phyloP scores from a whole-genome alignment of 2,888 invertebrate species.

The Thyatira batis region DNA sequence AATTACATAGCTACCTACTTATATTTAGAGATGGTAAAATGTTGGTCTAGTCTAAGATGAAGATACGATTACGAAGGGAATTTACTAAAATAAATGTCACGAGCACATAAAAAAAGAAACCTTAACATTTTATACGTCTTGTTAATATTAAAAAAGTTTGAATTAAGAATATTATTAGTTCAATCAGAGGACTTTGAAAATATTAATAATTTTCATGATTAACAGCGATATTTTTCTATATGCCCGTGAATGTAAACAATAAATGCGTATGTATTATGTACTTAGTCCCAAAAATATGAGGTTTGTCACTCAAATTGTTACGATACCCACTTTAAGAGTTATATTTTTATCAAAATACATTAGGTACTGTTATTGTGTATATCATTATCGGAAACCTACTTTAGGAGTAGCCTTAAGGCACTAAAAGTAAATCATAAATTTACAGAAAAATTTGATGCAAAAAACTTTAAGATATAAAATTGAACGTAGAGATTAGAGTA shows the following conservation, averaged over 20 bases:
- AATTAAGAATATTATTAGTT: too few relatives aligned
- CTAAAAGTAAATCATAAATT: too few relatives aligned
- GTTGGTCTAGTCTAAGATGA: constrained; percentile 27
- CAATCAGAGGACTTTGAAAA: not conserved
- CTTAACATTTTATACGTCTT: not conserved
- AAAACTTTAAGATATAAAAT: too few relatives aligned
- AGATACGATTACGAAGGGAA: constrained; percentile 25
- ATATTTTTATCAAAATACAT: not conserved
- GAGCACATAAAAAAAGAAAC: not conserved
- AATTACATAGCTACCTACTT: constrained; percentile 67
- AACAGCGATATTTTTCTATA: not conserved
- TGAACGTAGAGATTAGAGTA: too few relatives aligned
- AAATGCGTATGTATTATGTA: not conserved
- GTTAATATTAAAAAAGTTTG: too few relatives aligned
- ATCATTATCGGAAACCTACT: too few relatives aligned
- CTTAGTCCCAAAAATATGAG: not conserved
- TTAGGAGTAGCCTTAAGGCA: too few relatives aligned
- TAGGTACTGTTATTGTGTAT: too few relatives aligned
- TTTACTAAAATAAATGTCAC: not conserved
- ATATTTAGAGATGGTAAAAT: constrained; percentile 52
- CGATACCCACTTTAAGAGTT: not conserved
- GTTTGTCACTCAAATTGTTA: not conserved
- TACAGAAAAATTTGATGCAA: too few relatives aligned
- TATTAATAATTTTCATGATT: too few relatives aligned
- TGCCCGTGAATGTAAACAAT: not conserved